Conservation (phyloP, 2,888 invertebrate species). For the Dicyrtoma fusca region DNA sequence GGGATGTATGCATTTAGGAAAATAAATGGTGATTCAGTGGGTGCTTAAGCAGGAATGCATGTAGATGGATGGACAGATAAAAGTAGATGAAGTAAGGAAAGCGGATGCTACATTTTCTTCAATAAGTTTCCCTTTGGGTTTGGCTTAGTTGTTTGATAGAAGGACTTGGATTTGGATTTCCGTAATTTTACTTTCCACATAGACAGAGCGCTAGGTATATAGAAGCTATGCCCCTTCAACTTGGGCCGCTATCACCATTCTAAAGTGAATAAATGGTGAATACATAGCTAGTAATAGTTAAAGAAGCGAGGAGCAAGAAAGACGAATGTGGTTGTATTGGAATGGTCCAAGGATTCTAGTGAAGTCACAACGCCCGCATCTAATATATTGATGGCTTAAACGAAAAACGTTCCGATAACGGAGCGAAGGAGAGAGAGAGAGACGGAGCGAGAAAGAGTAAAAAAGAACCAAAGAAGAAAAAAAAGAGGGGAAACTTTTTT, state of each 20-base stretch:
- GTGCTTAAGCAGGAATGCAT: slow-evolving; percentile 2
- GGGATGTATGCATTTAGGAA: slow-evolving; percentile 5
- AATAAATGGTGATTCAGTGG: slow-evolving; percentile 19
- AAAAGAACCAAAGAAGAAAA: slow-evolving; percentile 1
- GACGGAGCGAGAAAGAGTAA: background rate
- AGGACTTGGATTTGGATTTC: background rate
- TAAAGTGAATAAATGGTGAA: too few species aligned
- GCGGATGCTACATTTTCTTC: slow-evolving; percentile 17
- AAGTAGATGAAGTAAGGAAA: background rate
- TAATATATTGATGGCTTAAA: slow-evolving; percentile 36
- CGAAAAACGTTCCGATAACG: slow-evolving; percentile 31
- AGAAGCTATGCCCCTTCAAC: too few species aligned
- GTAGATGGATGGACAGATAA: background rate
- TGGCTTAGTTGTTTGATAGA: slow-evolving; percentile 1
- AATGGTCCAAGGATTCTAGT: background rate
- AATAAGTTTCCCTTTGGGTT: slow-evolving; percentile 17
- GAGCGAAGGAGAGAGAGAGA: background rate
- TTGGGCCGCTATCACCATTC: too few species aligned
- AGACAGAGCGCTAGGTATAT: background rate
- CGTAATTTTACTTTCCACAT: background rate
- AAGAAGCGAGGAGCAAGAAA: slow-evolving; percentile 5
- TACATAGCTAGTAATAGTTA: too few species aligned
- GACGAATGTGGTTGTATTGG: slow-evolving; percentile 33
- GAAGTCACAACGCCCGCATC: slow-evolving; percentile 28
- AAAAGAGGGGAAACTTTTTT: slow-evolving; percentile 12